phyloP scores from a whole-genome alignment of 2,888 invertebrate genomes.

The Brenthis ino region DNA sequence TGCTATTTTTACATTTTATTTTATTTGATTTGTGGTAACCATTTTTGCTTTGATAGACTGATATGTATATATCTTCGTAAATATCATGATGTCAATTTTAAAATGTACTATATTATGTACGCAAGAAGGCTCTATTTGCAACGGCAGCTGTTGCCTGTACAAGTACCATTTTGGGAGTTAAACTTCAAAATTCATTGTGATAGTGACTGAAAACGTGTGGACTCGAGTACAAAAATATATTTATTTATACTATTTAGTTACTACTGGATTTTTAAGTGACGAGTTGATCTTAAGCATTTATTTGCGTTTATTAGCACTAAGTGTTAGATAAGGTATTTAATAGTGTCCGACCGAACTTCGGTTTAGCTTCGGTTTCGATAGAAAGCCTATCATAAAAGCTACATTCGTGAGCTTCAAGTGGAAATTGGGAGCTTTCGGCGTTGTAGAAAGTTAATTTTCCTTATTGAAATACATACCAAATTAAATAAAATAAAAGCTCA shows the following conservation, averaged over 20 bases:
- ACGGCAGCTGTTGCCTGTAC: background rate
- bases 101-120: background rate
- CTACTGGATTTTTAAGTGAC: slow-evolving; percentile 26
- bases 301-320: slow-evolving; percentile 31
- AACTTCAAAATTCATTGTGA: slow-evolving; percentile 52
- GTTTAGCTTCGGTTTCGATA: too few relatives aligned
- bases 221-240: slow-evolving; percentile 69
- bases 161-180: slow-evolving; percentile 49
- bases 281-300: slow-evolving; percentile 36
- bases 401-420: too few relatives aligned
- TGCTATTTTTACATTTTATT: too few relatives aligned
- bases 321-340: slow-evolving; percentile 17
- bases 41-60: too few relatives aligned
- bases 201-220: slow-evolving; percentile 59
- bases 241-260: slow-evolving; percentile 29
- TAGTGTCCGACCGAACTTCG: background rate
- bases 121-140: background rate
- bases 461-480: too few relatives aligned
- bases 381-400: too few relatives aligned
- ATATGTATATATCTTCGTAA: too few relatives aligned
- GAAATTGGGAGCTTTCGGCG: too few relatives aligned
- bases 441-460: too few relatives aligned
- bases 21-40: too few relatives aligned
- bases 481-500: too few relatives aligned
- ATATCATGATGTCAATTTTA: too few relatives aligned